Evolutionary conservation across 1,140 invertebrate species (phyloP).

Genomic region (Megathymus violae): DNA sequence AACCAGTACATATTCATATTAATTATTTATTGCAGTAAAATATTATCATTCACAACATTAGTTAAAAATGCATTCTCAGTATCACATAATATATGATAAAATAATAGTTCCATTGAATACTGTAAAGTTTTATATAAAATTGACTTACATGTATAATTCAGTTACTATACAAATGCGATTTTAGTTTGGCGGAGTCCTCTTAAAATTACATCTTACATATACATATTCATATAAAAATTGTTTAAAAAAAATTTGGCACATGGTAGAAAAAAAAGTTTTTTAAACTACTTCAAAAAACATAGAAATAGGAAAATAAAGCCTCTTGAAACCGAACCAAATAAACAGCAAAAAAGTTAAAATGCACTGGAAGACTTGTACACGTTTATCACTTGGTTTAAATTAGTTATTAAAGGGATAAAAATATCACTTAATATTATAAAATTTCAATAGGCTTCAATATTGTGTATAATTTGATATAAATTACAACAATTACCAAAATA

Average conservation of each 20-base stretch:
- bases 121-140: neutral
- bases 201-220: neutral
- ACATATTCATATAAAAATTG: neutral
- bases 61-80: conserved; percentile 18
- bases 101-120: neutral
- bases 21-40: conserved; percentile 15
- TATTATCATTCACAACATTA: conserved; percentile 14
- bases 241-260: conserved; percentile 20
- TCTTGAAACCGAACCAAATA: no score
- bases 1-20: neutral
- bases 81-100: neutral
- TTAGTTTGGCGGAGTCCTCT: neutral
- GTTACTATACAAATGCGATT: neutral
- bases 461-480: neutral
- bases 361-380: no score
- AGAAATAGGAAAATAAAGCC: conserved; percentile 13
- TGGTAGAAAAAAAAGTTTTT: neutral
- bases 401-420: no score
- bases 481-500: neutral
- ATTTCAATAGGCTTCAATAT: no score
- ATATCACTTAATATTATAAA: no score
- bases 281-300: no score
- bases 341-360: no score
- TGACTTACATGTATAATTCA: neutral
- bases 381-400: no score